phyloP scores from a whole-genome alignment of 2,113 vertebrate genomes.

The Sphaerodactylus townsendi region DNA sequence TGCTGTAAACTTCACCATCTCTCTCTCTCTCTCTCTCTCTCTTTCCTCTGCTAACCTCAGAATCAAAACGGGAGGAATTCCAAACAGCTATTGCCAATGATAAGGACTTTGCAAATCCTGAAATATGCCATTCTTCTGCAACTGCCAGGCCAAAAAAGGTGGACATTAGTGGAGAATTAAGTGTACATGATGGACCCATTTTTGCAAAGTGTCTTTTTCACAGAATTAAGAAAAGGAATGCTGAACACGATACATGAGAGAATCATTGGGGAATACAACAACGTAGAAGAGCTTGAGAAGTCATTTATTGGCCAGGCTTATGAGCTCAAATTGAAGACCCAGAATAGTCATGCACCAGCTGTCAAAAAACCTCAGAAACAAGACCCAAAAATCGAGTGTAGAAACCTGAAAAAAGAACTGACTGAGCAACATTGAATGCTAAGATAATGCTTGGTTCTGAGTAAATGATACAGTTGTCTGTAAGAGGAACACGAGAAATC shows the following conservation, averaged over 20 bases:
- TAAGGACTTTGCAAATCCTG: neutral
- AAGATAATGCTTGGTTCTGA: neutral
- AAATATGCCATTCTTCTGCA: neutral
- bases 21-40: no score
- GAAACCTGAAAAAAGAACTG: neutral
- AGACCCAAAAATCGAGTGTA: neutral
- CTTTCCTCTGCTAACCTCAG: no score
- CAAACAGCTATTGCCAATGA: neutral
- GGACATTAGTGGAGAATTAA: neutral
- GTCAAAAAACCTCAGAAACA: neutral
- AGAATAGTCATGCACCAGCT: neutral
- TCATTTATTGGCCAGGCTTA: neutral
- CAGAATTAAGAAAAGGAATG: neutral
- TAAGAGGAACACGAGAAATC: neutral
- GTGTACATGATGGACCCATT: neutral
- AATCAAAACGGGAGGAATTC: no score
- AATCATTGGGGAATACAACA: neutral
- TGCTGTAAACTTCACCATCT: no score
- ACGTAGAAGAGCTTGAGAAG: neutral
- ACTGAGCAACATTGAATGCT: neutral
- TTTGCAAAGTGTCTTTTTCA: neutral
- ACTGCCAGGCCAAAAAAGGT: neutral
- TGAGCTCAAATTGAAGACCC: neutral
- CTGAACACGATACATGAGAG: neutral
- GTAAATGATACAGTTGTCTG: neutral